Base-by-base conservation (phyloP, 2,797 vertebrate genomes). In the Myripristis jacobus region DNA sequence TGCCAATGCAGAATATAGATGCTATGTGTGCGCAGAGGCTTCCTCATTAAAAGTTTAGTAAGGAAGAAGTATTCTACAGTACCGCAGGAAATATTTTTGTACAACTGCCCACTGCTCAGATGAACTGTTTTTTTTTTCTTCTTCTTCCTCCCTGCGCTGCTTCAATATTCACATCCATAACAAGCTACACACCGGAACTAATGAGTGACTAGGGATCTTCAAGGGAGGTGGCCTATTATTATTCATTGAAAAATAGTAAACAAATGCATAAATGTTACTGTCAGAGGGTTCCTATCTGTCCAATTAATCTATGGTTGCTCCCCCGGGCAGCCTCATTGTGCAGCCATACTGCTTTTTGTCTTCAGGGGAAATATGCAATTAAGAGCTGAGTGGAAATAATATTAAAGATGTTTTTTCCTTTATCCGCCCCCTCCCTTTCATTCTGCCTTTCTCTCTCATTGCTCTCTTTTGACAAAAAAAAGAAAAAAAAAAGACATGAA, bases 171-270 rank as follows among this genome's bases (percentile, higher is more conserved):
- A 68, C 60, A 88, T 91, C 86, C 86, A 91, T 83, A 89, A 84
- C 83, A 79, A 82, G 72, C 81, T 73, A 73, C 78, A 87, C 73
- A 89, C 79, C 57, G 66, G 75, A 90, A 91, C 90, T 92, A 93
- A 93, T 92, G 88, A 90, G 84, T 82, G 87, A 89, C 85, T 77
- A 43, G 87, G 84, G 87, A 91, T 90, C 82, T 91, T 89, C 66
- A 85, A 88, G 88, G 83, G 85, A 90, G 84, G 83, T 86, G 81
- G 77, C 63, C 81, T 82, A 86, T 91, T 91, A 91, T 90, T 91
- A 92, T 92, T 93, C 88, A 91, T 89, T 90, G 88, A 86, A 93
- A 89, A 86, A 87, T 66, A 86, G 84, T 91, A 93, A 93, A 92
- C 88, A 92, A 88, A 87, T 88, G 75, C 89, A 88, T 87, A 91